Conservation (phyloP, 1,140 invertebrate genomes). For the Octopus bimaculoides region DNA sequence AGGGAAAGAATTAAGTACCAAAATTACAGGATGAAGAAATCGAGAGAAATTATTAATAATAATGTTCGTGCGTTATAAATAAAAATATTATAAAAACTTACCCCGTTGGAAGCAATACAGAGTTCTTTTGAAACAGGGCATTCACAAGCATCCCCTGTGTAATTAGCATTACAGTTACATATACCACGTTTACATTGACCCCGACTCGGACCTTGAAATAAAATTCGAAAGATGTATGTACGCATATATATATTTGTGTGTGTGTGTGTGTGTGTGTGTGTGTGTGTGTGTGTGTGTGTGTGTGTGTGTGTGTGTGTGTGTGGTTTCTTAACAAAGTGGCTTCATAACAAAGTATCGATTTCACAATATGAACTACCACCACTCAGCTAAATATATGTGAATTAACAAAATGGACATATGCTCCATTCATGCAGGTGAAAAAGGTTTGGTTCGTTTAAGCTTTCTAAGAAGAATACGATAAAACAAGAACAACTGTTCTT, state of each 20-base stretch:
- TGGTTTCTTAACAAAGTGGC: too few relatives aligned
- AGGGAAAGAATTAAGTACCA: not conserved
- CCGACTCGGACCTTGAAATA: slow-evolving; percentile 56
- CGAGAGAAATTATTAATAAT: not conserved
- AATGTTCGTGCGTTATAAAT: slow-evolving; percentile 72
- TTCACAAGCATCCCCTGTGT: slow-evolving; percentile 27
- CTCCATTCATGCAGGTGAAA: too few relatives aligned
- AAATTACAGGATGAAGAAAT: not conserved
- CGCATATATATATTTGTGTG: not conserved
- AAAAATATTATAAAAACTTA: slow-evolving; percentile 66
- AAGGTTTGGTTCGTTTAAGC: too few relatives aligned
- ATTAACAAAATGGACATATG: too few relatives aligned
- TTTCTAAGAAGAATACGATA: too few relatives aligned
- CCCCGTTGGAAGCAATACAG: slow-evolving; percentile 21
- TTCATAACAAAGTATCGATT: too few relatives aligned
- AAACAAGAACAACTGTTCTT: too few relatives aligned
- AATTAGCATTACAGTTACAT: slow-evolving; percentile 70
- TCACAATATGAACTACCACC: too few relatives aligned
- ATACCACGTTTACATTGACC: slow-evolving; percentile 79
- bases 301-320: too few relatives aligned
- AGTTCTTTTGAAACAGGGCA: slow-evolving; percentile 21
- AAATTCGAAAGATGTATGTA: not conserved
- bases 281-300: not conserved
- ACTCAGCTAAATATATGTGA: too few relatives aligned
- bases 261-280: not conserved